Evolutionary conservation across 2,113 vertebrate genomes (phyloP).

Genomic region (Sapayoa aenigma): DNA sequence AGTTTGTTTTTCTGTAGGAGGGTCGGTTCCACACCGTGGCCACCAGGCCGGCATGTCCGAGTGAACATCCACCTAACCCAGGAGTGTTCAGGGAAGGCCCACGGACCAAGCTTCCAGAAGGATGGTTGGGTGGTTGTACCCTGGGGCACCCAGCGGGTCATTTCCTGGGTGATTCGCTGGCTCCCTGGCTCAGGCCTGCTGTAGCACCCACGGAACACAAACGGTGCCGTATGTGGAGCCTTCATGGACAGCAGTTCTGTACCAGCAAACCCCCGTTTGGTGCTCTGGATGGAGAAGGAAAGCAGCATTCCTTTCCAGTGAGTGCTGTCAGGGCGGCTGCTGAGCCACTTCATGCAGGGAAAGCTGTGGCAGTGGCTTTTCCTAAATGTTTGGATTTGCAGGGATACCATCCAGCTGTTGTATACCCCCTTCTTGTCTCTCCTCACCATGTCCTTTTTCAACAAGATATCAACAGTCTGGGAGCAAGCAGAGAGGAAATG

Average conservation of each 20-base stretch:
- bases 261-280: neutral
- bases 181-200: too few species aligned
- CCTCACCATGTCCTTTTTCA: neutral
- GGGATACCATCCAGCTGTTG: neutral
- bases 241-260: neutral
- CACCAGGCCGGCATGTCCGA: neutral
- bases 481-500: neutral
- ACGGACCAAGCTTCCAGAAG: neutral
- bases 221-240: neutral
- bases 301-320: neutral
- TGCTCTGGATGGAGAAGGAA: constrained; percentile 1
- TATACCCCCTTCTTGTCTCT: neutral
- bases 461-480: neutral
- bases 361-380: neutral
- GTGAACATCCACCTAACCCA: neutral
- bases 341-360: neutral
- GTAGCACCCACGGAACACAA: neutral
- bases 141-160: neutral
- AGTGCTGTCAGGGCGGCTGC: neutral
- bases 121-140: neutral
- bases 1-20: neutral
- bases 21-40: neutral
- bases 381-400: neutral
- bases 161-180: too few species aligned
- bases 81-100: neutral